Evolutionary conservation across 2,113 vertebrate genomes (phyloP), one percentile per base, ranked within the genome.

Genomic region (Hippoglossus stenolepis): DNA sequence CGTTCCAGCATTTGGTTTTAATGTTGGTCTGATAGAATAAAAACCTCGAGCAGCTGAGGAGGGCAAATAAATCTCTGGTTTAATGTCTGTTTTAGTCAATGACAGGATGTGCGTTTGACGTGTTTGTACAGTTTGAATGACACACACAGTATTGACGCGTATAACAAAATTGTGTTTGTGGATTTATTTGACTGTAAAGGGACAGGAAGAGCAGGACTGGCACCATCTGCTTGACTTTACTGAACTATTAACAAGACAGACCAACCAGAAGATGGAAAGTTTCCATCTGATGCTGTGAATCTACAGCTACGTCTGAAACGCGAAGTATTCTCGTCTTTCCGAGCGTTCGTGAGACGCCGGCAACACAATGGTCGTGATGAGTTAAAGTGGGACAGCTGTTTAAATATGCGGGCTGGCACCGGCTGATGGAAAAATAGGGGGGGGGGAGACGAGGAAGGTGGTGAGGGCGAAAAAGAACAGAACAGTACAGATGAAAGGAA

Each of bases 111-210:
- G 38, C 20, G 61, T 73, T 73, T 54, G 63, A 43, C 54, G 45
- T 26, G 59, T 74, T 77, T 69, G n/a, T 43, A 54, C 49, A 66
- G 38, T 57, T 71, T 69, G 23, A n/a, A 66, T 40, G 64, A 64
- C 43, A 35, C 23, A 60, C 4, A 58, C 43, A 20, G 5, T 47
- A 51, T 31, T 5, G 64, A 58, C 26, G 14, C 72, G 63, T 5
- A 8, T 2, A 26, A 21, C 2, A 62, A 72, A 53, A 75, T 18
- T 70, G 24, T 18, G 15, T 66, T 66, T 72, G n/a, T n/a, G 61
- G 51, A 78, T 85, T 74, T 73, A 73, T 69, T 53, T 64, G 26
- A 40, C 70, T 20, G 56, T 76, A 38, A 74, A 69, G 24, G 26
- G 40, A 51, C 64, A 14, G 57, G 17, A 51, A 45, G 40, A 60